A percentile compares a stretch with the other conserved stretches of the same genome.
These are phyloP conservation scores for Cantharis rufa DNA, from an alignment of 2,888 invertebrate species.

Conservation along the genomic window DNA sequence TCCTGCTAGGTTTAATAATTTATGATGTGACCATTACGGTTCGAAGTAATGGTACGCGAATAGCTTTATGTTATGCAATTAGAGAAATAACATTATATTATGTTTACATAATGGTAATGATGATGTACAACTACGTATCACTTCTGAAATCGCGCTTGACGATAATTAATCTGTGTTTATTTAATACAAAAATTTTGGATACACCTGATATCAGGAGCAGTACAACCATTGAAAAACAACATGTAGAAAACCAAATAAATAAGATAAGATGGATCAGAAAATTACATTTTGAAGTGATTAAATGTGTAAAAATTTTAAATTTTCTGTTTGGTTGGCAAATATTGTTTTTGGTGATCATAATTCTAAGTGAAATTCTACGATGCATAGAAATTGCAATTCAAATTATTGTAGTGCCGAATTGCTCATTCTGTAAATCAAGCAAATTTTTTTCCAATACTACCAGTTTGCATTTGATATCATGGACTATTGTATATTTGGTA, in stretches of 20 bases:
- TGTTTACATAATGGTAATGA: not conserved
- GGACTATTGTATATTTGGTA: not conserved
- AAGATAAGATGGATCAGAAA: not conserved
- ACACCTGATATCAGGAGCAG: not conserved
- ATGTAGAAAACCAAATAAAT: not conserved
- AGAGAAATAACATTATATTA: not conserved
- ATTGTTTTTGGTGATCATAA: not conserved
- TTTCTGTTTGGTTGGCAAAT: not conserved
- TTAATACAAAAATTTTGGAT: not conserved
- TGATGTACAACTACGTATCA: not conserved
- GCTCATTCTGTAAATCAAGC: not conserved
- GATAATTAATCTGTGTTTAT: not conserved
- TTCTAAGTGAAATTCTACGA: not conserved
- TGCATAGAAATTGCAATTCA: not conserved
- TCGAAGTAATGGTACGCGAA: not conserved
- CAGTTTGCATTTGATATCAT: not conserved
- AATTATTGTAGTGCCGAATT: too few relatives aligned
- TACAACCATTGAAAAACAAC: not conserved
- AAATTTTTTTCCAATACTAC: not conserved
- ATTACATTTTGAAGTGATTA: not conserved
- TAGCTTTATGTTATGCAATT: not conserved
- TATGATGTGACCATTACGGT: not conserved
- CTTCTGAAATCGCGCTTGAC: not conserved
- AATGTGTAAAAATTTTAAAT: not conserved
- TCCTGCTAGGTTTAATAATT: not conserved